Conservation (phyloP, 1,140 invertebrate genomes). For the Bursaphelenchus mucronatus region DNA sequence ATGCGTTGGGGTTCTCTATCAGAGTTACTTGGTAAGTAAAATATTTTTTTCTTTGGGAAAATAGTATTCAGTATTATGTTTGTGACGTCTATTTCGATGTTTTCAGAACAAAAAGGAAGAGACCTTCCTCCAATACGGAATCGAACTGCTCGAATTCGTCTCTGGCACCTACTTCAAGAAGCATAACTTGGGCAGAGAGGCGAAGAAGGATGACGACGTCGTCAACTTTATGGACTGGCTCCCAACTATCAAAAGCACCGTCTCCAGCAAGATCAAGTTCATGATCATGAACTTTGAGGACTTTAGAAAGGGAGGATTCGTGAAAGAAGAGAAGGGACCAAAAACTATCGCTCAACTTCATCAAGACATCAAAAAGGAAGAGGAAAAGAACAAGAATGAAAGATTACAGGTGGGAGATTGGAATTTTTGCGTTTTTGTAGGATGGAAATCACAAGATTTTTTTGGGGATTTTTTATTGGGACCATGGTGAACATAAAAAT, state of each 20-base stretch:
- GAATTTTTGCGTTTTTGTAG: background rate
- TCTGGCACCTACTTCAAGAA: conserved; percentile 17
- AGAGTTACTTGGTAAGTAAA: too few relatives aligned
- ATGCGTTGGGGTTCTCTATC: background rate
- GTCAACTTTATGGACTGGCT: conserved; percentile 6
- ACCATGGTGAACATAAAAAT: background rate
- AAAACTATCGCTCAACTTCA: conserved; percentile 14
- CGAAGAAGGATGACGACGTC: background rate
- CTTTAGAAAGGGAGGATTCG: conserved; percentile 10
- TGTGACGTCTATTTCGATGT: too few relatives aligned
- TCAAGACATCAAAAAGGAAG: conserved; percentile 20
- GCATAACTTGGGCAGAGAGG: background rate
- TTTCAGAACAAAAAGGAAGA: conserved; percentile 8
- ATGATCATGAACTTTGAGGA: conserved; percentile 25
- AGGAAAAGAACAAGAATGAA: conserved; percentile 11
- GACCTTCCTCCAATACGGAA: conserved; percentile 19
- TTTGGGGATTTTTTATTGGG: too few relatives aligned
- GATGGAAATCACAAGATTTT: too few relatives aligned
- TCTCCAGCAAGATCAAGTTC: conserved; percentile 19
- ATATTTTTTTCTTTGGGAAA: too few relatives aligned
- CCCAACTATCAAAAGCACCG: background rate
- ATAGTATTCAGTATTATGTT: too few relatives aligned
- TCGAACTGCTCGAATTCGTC: conserved; percentile 17
- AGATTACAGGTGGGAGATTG: background rate
- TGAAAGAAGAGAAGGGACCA: conserved; percentile 10